Percentiles rank a stretch among this genome's conserved stretches.
Conservation (phyloP, 2,888 invertebrate species). For the Fissipunctia ypsillon region DNA sequence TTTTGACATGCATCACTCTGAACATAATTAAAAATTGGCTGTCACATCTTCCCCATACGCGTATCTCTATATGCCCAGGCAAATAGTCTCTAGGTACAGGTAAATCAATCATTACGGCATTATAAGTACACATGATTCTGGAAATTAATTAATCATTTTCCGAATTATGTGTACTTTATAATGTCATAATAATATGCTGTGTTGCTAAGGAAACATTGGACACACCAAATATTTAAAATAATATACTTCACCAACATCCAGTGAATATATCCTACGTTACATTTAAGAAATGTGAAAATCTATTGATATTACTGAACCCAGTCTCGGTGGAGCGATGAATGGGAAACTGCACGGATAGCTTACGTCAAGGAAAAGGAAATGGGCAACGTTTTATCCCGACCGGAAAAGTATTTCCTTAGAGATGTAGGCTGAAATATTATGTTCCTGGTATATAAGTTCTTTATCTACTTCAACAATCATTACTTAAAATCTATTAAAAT, state of each 20-base stretch:
- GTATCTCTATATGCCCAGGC: conserved; percentile 38
- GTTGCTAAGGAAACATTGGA: conserved; percentile 26
- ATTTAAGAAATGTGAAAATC: conserved; percentile 41
- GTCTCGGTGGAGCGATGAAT: conserved; percentile 42
- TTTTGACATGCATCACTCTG: conserved; percentile 70
- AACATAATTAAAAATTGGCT: conserved; percentile 72
- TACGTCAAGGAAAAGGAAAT: conserved; percentile 50
- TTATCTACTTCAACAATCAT: conserved; percentile 23
- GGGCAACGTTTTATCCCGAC: conserved; percentile 48
- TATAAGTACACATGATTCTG: conserved; percentile 25
- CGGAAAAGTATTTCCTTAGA: conserved; percentile 53
- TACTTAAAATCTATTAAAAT: conserved; percentile 34
- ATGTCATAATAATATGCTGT: conserved; percentile 24
- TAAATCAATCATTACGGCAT: conserved; percentile 45
- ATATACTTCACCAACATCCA: neutral
- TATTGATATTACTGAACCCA: conserved; percentile 42
- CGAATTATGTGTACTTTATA: no score
- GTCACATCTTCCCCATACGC: conserved; percentile 49
- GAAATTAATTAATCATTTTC: no score
- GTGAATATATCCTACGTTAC: conserved; percentile 4
- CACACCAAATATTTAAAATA: neutral
- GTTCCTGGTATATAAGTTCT: conserved; percentile 16
- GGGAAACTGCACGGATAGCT: conserved; percentile 35
- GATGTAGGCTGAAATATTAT: conserved; percentile 40
- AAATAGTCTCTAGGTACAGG: conserved; percentile 34